Base-by-base conservation (phyloP, 2,797 vertebrate species). In the Scleropages formosus region DNA sequence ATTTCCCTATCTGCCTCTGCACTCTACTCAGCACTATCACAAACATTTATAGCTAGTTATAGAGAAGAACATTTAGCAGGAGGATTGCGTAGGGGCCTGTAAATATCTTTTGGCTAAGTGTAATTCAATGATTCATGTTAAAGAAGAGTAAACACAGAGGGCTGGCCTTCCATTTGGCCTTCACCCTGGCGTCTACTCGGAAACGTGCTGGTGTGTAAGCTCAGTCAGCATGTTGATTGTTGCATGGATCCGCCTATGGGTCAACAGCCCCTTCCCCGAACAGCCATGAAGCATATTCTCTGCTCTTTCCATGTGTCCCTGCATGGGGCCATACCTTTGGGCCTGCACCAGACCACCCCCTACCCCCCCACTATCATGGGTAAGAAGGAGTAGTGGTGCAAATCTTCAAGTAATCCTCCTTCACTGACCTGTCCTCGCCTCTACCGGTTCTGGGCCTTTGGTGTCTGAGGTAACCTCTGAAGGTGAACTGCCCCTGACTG, bases 361-460 rank as follows among this genome's bases (percentile, higher is more conserved):
- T 56, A 10, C 24, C 20, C n/a, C 8, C 58, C 53, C 72, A 79
- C 75, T 77, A 73, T 76, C 46, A 75, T 74, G 62, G n/a, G 31
- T 39, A 39, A 39, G 31, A 39, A 39, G 31, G 31, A 59, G 56
- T 18, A 68, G 39, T 67, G 76, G 44, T 47, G 22, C 75, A 20
- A 78, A 39, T 49, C 74, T 73, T 77, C 62, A 47, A 20, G 76
- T 83, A 81, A 80, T 85, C 79, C 60, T 73, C 58, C 80, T 83
- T 47, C 11, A 62, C 64, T 65, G 63, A 46, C 53, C 77, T 78
- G 77, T 80, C 73, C 78, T 77, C 56, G 81, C 73, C 59, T 22
- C 46, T 66, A 69, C 78, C 73, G 77, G 69, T 51, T 73, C 76
- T 80, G 58, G 75, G 62, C 70, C 74, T 80, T 78, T 65, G 60